Conservation (phyloP, 2,797 vertebrate species). For the Artibeus lituratus region DNA sequence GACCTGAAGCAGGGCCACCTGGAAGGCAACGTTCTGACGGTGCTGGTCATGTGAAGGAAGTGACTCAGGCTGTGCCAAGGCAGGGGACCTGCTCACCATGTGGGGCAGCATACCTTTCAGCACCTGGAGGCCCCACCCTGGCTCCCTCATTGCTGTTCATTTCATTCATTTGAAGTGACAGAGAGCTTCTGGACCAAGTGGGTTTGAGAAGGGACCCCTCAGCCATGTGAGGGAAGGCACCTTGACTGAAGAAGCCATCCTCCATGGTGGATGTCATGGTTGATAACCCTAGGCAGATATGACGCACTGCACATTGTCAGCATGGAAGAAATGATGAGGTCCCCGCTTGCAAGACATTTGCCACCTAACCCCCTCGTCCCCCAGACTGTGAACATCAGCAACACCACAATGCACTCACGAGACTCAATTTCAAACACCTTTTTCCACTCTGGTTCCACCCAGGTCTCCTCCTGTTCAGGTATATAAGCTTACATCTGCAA, state of each 20-base stretch:
- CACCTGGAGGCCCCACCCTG: neutral
- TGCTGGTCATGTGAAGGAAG: neutral
- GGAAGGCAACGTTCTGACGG: neutral
- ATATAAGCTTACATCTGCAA: neutral
- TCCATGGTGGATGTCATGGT: neutral
- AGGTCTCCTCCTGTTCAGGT: neutral
- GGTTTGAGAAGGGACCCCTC: neutral
- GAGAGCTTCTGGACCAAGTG: neutral
- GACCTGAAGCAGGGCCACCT: neutral
- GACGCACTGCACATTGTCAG: fast-evolving
- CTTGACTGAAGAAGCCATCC: neutral
- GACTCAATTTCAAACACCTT: neutral
- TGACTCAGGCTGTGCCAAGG: conserved; percentile 3
- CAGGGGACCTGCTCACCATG: neutral
- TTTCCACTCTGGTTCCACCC: neutral
- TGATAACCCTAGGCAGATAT: neutral
- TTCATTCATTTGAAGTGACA: neutral
- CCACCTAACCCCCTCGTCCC: neutral
- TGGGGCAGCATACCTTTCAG: neutral
- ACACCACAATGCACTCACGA: fast-evolving
- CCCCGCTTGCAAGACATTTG: neutral
- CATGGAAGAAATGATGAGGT: neutral
- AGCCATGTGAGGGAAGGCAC: neutral
- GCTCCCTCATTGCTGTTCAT: neutral
- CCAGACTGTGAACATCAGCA: neutral